Percentiles rank a stretch among this genome's conserved stretches.
Conservation (phyloP, 1,140 invertebrate species). For the Zaprionus lachaisei region DNA sequence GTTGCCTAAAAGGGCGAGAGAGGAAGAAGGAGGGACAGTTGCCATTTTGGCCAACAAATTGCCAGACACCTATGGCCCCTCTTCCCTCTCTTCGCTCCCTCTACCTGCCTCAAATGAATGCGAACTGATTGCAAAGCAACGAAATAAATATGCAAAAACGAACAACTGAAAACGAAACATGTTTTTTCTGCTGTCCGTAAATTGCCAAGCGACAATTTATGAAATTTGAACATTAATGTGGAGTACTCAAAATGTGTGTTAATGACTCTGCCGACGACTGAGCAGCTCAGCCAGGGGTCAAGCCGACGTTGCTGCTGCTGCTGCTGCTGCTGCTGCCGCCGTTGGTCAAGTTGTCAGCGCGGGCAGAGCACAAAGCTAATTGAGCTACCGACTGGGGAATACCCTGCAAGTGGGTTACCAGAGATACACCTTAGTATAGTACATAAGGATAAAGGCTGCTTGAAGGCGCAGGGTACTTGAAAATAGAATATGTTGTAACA, state of each 20-base stretch:
- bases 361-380: slow-evolving; percentile 20
- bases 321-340: slow-evolving; percentile 19
- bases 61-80: background rate
- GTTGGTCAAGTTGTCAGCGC: slow-evolving; percentile 10
- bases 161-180: slow-evolving; percentile 16
- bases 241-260: slow-evolving; percentile 65
- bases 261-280: slow-evolving; percentile 44
- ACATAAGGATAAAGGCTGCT: too few species aligned
- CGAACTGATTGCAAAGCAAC: slow-evolving; percentile 18
- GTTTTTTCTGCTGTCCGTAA: slow-evolving; percentile 18
- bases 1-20: background rate
- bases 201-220: slow-evolving; percentile 29
- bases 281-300: slow-evolving; percentile 33
- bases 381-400: background rate
- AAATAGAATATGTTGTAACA: too few species aligned
- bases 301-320: slow-evolving; percentile 6
- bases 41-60: slow-evolving; percentile 15
- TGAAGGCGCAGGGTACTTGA: background rate
- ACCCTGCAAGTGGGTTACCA: background rate
- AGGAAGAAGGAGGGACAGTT: background rate
- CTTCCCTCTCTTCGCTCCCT: background rate
- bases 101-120: slow-evolving; percentile 24
- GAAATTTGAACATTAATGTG: slow-evolving; percentile 42
- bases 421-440: background rate
- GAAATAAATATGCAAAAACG: slow-evolving; percentile 12